Conservation (phyloP, 2,888 invertebrate genomes). For the Machimus atricapillus region DNA sequence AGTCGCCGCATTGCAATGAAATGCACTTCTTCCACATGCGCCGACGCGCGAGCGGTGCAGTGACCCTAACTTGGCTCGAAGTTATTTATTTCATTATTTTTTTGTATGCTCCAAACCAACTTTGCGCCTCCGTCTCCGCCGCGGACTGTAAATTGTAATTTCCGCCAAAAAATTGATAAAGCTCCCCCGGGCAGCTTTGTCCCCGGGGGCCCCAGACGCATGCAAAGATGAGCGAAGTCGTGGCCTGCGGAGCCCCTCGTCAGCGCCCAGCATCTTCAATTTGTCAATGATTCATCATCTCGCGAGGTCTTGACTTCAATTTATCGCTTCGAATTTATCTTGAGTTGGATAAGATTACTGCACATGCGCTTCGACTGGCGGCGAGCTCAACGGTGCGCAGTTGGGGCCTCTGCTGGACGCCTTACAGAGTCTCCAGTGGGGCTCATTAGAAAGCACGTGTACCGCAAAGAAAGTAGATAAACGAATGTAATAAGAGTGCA, state of each 20-base stretch:
- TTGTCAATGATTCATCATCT: constrained; percentile 18
- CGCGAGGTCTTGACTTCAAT: constrained; percentile 19
- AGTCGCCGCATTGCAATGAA: background rate
- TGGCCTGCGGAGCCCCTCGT: background rate
- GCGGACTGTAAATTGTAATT: background rate
- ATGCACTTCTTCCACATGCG: background rate
- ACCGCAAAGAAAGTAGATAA: background rate
- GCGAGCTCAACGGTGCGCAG: background rate
- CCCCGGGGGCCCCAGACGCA: background rate
- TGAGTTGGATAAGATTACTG: background rate
- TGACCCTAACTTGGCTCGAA: background rate
- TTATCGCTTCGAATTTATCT: constrained; percentile 2
- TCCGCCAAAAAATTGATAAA: background rate
- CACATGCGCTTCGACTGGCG: background rate
- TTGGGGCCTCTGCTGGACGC: background rate
- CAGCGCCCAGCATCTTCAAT: background rate
- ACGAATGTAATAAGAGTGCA: background rate
- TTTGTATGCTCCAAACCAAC: too few species aligned
- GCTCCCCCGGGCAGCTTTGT: background rate
- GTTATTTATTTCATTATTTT: background rate
- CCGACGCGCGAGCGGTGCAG: background rate
- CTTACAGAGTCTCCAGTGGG: background rate
- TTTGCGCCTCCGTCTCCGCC: background rate
- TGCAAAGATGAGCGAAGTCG: background rate
- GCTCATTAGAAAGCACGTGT: background rate